Evolutionary conservation across 2,113 vertebrate species (phyloP), one percentile per base, ranked within the genome.

Genomic region (Plotosus lineatus): DNA sequence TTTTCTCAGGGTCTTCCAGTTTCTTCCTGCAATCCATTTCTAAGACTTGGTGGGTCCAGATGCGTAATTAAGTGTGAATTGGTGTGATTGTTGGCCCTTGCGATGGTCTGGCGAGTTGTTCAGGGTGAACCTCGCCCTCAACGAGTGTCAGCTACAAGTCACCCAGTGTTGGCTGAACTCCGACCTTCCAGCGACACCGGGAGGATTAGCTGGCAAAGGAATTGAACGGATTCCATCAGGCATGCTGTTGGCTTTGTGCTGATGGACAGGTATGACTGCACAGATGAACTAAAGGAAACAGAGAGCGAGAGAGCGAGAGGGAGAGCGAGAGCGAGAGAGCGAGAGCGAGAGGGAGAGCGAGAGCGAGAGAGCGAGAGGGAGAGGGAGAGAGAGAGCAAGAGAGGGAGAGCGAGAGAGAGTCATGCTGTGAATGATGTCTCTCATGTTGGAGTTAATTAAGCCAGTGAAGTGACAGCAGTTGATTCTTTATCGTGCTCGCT

Each of bases 371-470:
- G 58, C 15, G 58, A 33, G 26, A 33, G n/a, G 6, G 0, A 2
- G 11, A 42, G 15, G 3, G 14, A 31, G 28, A 31, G 17, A 55
- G 7, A 55, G 19, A 55, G 15, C 3, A 19, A 55, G 19, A 0
- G 7, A 21, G 8, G 61, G 63, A 58, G 40, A 48, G 38, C 56
- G 69, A 38, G 3, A 36, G 26, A 44, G 42, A 36, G 12, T 75
- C 77, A 75, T n/a, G 77, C 77, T 58, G 71, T 40, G 60, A 79
- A 55, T 83, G 50, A 58, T 60, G 50, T 65, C 36, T 65, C 61
- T 11, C 53, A 38, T 77, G 78, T 84, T 63, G 19, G 33, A 63
- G 78, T 50, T 63, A 48, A 81, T 81, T 77, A 84, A 75, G 50
- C 58, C 51, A 23, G 38, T 38, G 38, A 55, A 65, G 40, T 72